Percentiles rank a stretch among this genome's conserved stretches.
Conservation (phyloP, 2,113 vertebrate genomes). For the Oenanthe oenanthe region DNA sequence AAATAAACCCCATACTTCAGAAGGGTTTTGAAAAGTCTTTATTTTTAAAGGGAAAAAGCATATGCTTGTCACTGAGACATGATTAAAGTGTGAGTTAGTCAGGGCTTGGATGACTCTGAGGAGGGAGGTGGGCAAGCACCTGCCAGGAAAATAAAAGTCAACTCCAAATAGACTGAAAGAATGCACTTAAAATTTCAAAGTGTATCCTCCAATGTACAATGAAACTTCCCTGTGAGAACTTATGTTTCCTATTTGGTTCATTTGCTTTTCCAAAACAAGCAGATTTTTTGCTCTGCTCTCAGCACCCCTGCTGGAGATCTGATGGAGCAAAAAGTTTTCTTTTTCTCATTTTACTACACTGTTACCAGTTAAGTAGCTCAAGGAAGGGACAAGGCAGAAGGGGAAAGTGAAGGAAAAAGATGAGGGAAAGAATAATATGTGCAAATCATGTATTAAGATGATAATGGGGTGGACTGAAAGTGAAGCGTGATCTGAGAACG, state of each 20-base stretch:
- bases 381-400: not conserved
- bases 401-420: not conserved
- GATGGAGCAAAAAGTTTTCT: not conserved
- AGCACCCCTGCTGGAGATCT: slow-evolving; percentile 69
- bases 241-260: slow-evolving; percentile 71
- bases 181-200: slow-evolving; percentile 47
- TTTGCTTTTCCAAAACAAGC: slow-evolving; percentile 72
- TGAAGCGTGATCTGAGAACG: not conserved
- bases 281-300: slow-evolving; percentile 55
- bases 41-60: slow-evolving; percentile 39
- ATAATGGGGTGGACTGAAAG: not conserved
- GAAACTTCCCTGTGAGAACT: slow-evolving; percentile 60
- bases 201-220: slow-evolving; percentile 48
- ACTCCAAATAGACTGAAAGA: slow-evolving; percentile 65
- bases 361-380: not conserved
- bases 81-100: slow-evolving; percentile 69
- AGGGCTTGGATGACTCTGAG: slow-evolving; percentile 53
- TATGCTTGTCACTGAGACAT: slow-evolving; percentile 20
- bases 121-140: slow-evolving; percentile 62
- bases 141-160: slow-evolving; percentile 73
- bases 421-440: not conserved
- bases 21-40: not conserved
- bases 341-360: slow-evolving; percentile 5
- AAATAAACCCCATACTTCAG: slow-evolving; percentile 21
- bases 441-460: not conserved